A percentile compares a stretch with the other conserved stretches of the same genome.
Evolutionary conservation across 2,888 invertebrate genomes (phyloP).

Genomic region (Acheta domesticus): DNA sequence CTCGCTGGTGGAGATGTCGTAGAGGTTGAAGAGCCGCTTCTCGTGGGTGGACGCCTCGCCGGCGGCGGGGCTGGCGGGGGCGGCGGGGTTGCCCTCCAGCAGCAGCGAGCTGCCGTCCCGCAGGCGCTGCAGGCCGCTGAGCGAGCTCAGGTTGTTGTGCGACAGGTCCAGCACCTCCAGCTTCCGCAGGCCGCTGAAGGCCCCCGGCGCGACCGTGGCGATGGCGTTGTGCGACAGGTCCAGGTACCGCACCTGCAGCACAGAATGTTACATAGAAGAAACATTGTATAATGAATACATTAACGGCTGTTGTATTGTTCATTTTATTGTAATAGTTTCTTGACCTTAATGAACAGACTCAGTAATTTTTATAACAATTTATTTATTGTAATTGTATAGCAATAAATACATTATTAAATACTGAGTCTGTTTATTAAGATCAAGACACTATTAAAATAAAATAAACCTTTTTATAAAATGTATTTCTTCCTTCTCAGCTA

Average conservation of each 20-base stretch:
- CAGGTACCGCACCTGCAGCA: neutral
- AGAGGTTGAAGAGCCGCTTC: neutral
- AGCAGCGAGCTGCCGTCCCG: neutral
- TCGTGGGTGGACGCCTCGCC: neutral
- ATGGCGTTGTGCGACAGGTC: neutral
- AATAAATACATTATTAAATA: too few species aligned
- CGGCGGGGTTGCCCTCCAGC: neutral
- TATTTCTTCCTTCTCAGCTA: too few species aligned
- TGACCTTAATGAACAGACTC: too few species aligned
- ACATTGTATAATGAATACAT: too few species aligned
- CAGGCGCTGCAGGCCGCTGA: neutral
- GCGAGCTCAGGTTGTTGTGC: neutral
- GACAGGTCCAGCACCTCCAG: neutral
- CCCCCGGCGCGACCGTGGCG: neutral
- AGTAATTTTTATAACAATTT: too few species aligned
- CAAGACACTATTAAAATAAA: too few species aligned
- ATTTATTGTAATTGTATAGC: too few species aligned
- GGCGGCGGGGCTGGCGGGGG: neutral
- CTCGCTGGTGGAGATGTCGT: neutral
- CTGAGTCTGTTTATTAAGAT: too few species aligned
- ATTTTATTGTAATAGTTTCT: too few species aligned
- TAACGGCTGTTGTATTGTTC: too few species aligned
- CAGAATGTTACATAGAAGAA: too few species aligned
- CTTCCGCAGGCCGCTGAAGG: neutral
- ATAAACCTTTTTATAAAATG: too few species aligned